Percentiles rank a stretch among this genome's conserved stretches.
Conservation (phyloP, 1,140 invertebrate genomes). For the Drosophila sp. region DNA sequence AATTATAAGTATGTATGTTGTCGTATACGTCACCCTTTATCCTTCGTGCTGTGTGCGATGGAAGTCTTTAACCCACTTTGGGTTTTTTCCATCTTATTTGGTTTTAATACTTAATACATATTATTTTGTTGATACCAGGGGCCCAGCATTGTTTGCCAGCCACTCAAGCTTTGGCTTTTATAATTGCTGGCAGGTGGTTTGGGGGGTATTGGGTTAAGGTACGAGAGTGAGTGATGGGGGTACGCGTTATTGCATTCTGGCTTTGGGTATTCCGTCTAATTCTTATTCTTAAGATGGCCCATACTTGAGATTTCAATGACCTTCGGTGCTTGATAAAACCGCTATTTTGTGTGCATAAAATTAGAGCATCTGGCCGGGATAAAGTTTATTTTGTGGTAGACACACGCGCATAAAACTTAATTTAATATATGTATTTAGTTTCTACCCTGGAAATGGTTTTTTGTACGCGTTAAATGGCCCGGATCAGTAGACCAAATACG, state of each 20-base stretch:
- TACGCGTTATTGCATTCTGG: slow-evolving; percentile 63
- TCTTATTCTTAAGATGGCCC: slow-evolving; percentile 52
- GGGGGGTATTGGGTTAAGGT: background rate
- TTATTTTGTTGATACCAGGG: slow-evolving; percentile 55
- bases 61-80: slow-evolving; percentile 72
- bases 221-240: slow-evolving; percentile 7
- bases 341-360: slow-evolving; percentile 54
- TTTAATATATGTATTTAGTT: slow-evolving; percentile 79
- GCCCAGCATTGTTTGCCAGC: slow-evolving; percentile 61
- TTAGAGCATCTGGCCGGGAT: slow-evolving; percentile 60
- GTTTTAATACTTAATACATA: slow-evolving; percentile 66
- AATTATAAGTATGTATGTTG: slow-evolving; percentile 48
- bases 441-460: slow-evolving; percentile 60
- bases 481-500: background rate
- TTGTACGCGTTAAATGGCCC: slow-evolving; percentile 62
- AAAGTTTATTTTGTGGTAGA: slow-evolving; percentile 53
- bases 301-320: slow-evolving; percentile 73
- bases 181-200: slow-evolving; percentile 44
- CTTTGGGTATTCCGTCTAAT: slow-evolving; percentile 40
- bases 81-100: slow-evolving; percentile 37
- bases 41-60: slow-evolving; percentile 25
- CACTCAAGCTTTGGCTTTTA: slow-evolving; percentile 58
- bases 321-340: slow-evolving; percentile 63
- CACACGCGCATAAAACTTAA: slow-evolving; percentile 38
- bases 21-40: slow-evolving; percentile 21